Percentiles rank a stretch among this genome's conserved stretches.
phyloP scores from a whole-genome alignment of 2,113 vertebrate species.

The Neotoma lepida region DNA sequence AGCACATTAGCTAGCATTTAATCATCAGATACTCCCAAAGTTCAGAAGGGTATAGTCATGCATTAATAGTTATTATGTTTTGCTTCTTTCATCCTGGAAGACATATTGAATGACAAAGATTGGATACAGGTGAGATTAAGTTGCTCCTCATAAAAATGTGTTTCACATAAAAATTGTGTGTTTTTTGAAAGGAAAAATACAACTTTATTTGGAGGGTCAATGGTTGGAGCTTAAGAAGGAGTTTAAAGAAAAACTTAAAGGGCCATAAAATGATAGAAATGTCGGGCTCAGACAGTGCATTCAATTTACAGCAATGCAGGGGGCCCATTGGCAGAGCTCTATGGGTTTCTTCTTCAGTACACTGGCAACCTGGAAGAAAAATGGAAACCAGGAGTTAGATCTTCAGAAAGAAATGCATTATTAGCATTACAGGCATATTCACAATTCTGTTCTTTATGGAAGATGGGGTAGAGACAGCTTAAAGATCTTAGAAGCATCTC shows the following conservation, averaged over 20 bases:
- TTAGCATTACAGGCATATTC: background rate
- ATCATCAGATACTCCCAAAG: background rate
- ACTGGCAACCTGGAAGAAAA: background rate
- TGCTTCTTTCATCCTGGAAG: background rate
- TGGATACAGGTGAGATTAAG: background rate
- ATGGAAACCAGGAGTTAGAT: background rate
- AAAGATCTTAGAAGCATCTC: background rate
- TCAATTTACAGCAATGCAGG: background rate
- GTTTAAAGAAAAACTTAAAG: conserved; percentile 41
- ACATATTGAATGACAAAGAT: background rate
- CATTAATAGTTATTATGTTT: background rate
- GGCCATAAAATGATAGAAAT: background rate
- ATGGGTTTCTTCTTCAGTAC: background rate
- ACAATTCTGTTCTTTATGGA: background rate
- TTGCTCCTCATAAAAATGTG: conserved; percentile 12
- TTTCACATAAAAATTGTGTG: background rate
- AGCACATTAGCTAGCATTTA: background rate
- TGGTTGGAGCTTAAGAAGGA: background rate
- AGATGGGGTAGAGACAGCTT: background rate
- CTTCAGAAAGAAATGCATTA: background rate
- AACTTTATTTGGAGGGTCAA: background rate
- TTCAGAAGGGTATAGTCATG: background rate
- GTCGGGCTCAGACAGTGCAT: background rate
- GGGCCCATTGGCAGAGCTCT: background rate
- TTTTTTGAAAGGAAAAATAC: background rate